phyloP scores from a whole-genome alignment of 2,797 vertebrate species.

The Capromys pilorides region DNA sequence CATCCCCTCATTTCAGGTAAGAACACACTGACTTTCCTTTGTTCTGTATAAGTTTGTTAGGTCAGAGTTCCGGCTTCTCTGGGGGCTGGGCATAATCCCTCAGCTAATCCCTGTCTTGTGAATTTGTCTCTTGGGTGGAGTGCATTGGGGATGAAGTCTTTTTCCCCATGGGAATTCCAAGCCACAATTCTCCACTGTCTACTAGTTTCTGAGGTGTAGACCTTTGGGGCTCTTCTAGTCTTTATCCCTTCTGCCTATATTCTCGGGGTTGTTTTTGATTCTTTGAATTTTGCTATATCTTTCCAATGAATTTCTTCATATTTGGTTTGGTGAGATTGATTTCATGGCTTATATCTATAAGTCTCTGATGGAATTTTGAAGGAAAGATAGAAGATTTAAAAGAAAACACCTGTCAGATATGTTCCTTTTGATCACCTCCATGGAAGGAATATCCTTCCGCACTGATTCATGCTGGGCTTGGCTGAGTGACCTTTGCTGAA shows the following conservation, averaged over 20 bases:
- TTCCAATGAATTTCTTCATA: neutral
- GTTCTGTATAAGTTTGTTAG: neutral
- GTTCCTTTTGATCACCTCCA: neutral
- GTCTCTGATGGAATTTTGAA: neutral
- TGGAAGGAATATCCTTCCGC: neutral
- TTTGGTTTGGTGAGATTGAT: neutral
- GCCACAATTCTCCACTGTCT: neutral
- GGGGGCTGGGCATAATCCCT: neutral
- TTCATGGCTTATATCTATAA: neutral
- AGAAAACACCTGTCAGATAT: neutral
- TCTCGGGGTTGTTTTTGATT: neutral
- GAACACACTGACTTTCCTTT: conserved; percentile 1
- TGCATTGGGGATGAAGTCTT: no score
- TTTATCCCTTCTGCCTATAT: neutral
- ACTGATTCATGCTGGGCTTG: neutral
- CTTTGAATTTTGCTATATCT: neutral
- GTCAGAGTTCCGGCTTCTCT: neutral
- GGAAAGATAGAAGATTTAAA: conserved; percentile 19
- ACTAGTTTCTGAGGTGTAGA: neutral
- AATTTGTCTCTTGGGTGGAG: neutral
- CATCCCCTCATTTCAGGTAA: neutral
- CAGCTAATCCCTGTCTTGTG: neutral
- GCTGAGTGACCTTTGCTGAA: neutral
- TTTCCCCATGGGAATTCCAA: neutral
- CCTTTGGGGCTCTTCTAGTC: neutral